Conservation (phyloP, 1,140 invertebrate genomes). For the Brachionus asplanchnoidis region DNA sequence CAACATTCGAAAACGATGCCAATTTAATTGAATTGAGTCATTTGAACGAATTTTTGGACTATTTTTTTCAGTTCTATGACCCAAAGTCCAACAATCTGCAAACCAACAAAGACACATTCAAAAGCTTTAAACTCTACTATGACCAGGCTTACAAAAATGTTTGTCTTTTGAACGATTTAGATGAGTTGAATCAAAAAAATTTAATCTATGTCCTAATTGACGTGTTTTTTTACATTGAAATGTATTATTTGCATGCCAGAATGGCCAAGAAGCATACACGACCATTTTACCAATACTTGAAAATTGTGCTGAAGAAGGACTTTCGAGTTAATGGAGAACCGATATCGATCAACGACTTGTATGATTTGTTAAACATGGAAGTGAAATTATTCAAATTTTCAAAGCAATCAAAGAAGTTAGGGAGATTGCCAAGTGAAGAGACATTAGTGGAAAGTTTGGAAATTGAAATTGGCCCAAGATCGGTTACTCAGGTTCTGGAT, state of each 20-base stretch:
- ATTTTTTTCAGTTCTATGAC: slow-evolving; percentile 20
- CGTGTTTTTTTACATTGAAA: slow-evolving; percentile 15
- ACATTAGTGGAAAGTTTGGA: background rate
- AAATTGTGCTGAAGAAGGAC: background rate
- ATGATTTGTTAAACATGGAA: slow-evolving; percentile 1
- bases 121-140: background rate
- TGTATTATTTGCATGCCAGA: background rate
- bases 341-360: background rate
- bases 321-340: background rate
- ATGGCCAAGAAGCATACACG: background rate
- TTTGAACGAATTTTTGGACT: background rate
- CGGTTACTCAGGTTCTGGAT: background rate
- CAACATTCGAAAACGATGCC: background rate
- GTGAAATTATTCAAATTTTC: background rate
- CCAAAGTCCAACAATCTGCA: background rate
- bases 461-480: background rate
- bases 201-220: background rate
- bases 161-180: background rate
- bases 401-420: background rate
- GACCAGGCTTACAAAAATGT: background rate
- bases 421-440: background rate
- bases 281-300: background rate
- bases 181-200: background rate
- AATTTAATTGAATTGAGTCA: background rate
- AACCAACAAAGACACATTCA: background rate